Evolutionary conservation across 2,888 invertebrate species (phyloP), one percentile per base, ranked within the genome.

Genomic region (Melanostoma mellinum): DNA sequence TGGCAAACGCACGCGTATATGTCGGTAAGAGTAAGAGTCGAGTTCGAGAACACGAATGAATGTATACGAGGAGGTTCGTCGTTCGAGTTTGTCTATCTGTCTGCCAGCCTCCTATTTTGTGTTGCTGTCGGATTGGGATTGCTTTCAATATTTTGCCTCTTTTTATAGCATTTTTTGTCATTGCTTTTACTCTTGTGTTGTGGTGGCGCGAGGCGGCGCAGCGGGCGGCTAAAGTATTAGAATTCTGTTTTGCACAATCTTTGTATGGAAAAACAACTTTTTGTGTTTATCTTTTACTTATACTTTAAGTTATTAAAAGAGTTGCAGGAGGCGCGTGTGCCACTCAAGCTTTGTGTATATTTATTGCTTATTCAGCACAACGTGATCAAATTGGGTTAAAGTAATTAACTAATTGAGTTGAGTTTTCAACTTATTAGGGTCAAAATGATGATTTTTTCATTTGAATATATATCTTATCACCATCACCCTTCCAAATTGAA

Each of bases 401-500:
- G 65, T 79, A 79, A 82, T 84, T 84, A 84, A 74, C 67, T 84
- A 84, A 84, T 79, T 78, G 79, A 74, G 74, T 48, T 65, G 78
- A 56, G 33, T 40, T 78, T 68, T 74, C 46, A 74, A 63, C 71
- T 63, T 67, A 78, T 69, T 78, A 53, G 78, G 78, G 79, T 74
- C 79, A 82, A 61, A 52, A 53, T 48, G 55, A 48, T 61, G 48
- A 60, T 61, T 46, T 63, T 67, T 52, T 20, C 33, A 33, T 63
- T 55, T 61, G 20, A 52, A 56, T 48, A 36, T 5, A 4, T 10
- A 38, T 50, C 48, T 1, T 40, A 4, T 36, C 9, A n/a, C 56
- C 36, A 20, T 6, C 9, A 3, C 36, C 10, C 6, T 9, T 50
- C 6, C 46, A 50, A 1, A n/a, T n/a, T 35, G 2, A 53, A n/a